phyloP scores from a whole-genome alignment of 1,140 invertebrate genomes.

The Homalodisca vitripennis region DNA sequence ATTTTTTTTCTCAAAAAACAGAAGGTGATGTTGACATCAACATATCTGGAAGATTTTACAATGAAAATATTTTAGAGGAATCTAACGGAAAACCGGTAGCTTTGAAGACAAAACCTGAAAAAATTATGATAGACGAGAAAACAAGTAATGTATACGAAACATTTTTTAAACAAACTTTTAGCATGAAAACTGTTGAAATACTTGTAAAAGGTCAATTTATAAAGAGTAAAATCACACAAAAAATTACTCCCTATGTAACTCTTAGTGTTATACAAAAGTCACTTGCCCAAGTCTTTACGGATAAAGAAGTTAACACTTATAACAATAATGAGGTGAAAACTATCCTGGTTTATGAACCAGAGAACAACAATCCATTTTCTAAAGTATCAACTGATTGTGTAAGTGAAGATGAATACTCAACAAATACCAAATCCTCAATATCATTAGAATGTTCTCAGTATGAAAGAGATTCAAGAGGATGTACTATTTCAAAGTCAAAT shows the following conservation, averaged over 20 bases:
- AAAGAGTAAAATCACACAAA: background rate
- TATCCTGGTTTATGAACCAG: constrained; percentile 4
- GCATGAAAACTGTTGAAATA: background rate
- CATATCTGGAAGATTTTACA: constrained; percentile 2
- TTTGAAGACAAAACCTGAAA: constrained; percentile 2
- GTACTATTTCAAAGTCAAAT: too few species aligned
- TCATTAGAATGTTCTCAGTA: background rate
- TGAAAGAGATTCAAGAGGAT: background rate
- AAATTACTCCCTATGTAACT: constrained; percentile 1
- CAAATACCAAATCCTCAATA: background rate
- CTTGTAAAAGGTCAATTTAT: constrained; percentile 4
- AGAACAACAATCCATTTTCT: background rate
- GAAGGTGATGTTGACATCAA: background rate
- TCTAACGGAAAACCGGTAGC: background rate
- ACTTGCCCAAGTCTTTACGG: background rate
- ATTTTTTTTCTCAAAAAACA: constrained; percentile 5
- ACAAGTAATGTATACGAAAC: constrained; percentile 10
- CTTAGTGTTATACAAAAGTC: background rate
- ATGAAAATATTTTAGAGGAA: constrained; percentile 11
- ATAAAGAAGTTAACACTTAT: background rate
- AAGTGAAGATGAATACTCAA: background rate
- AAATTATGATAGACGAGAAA: constrained; percentile 15
- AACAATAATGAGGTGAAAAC: background rate
- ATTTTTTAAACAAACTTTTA: background rate
- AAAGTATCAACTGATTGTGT: too few species aligned